Base-by-base conservation (phyloP, 2,888 invertebrate species). In the Tenthredo livida region DNA sequence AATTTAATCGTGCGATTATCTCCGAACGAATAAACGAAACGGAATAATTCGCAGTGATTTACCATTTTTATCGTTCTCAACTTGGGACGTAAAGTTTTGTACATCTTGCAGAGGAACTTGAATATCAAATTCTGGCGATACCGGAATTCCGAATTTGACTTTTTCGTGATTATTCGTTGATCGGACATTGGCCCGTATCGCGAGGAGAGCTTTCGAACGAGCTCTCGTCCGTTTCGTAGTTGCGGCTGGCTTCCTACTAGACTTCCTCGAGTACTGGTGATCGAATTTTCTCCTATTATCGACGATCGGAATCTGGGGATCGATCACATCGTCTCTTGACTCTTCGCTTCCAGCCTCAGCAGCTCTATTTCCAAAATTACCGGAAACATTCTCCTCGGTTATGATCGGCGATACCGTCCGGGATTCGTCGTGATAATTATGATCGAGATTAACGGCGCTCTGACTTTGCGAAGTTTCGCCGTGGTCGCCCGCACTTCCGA, bases 381-480 rank as follows among this genome's bases (percentile, higher is more conserved):
- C 10, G n/a, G 84, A 12, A 29, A n/a, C 37, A 12, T 43, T 25
- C n/a, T 75, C 75, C 2, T 25, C 33, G 12, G 7, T 7, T 40
- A 77, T 40, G 33, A 84, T 37, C 54, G 84, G 84, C 5, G 84
- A 84, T 10, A 43, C 75, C 2, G 84, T 77, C 15, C 84, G 73
- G 33, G 84, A 84, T n/a, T 84, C 84, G 29, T 84, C 84, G 21
- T 84, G 84, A 77, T 84, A 84, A 75, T 75, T 84, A 40, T 84
- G 84, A 37, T 84, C 84, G 10, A 84, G 84, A 84, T 29, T 75
- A 40, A 84, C 84, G 43, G 84, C 73, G 17, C 21, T 84, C 61
- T 77, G 73, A 37, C 75, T 12, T 17, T 72, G 84, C 17, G 10
- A n/a, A 3, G 21, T n/a, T 37, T 72, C 54, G n/a, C 37, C 84